A percentile compares a stretch with the other conserved stretches of the same genome.
Evolutionary conservation across 2,797 vertebrate species (phyloP).

Genomic region (Phataginus tricuspis): DNA sequence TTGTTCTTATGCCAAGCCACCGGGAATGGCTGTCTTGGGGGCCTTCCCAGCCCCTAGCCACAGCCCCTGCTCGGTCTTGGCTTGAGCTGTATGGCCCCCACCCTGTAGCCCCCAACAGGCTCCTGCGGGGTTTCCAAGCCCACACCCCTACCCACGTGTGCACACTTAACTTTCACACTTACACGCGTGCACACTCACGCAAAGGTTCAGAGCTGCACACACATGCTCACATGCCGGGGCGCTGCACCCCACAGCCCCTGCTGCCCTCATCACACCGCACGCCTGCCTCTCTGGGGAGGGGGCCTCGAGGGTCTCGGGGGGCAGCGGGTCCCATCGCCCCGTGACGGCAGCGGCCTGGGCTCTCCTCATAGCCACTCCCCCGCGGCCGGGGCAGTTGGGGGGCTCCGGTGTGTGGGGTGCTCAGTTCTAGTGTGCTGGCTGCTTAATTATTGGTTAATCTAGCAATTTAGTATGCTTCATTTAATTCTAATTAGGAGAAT

Average conservation of each 20-base stretch:
- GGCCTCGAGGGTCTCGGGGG: rapidly evolving
- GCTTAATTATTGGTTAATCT: constrained; percentile 93
- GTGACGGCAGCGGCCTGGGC: rapidly evolving
- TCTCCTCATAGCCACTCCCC: not conserved
- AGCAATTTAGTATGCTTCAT: constrained; percentile 92
- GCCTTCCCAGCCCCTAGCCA: not conserved
- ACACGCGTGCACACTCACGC: not conserved
- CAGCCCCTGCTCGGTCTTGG: not conserved
- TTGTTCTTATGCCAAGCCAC: too few species aligned
- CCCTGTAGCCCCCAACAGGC: not conserved
- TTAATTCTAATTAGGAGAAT: constrained; percentile 93
- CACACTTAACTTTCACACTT: not conserved
- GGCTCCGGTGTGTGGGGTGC: constrained; percentile 61
- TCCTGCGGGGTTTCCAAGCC: not conserved
- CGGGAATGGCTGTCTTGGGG: not conserved
- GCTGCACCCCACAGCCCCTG: not conserved
- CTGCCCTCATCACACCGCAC: not conserved
- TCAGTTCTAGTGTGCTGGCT: constrained; percentile 86
- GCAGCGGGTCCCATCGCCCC: rapidly evolving
- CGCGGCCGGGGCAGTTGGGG: not conserved
- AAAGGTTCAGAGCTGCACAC: too few species aligned
- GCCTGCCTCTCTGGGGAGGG: not conserved
- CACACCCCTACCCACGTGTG: rapidly evolving
- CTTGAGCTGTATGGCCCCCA: not conserved
- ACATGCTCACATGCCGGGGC: not conserved